These are phyloP conservation scores for Zosterops pallidus DNA, from an alignment of 2,113 vertebrate genomes.

Conservation along the genomic window DNA sequence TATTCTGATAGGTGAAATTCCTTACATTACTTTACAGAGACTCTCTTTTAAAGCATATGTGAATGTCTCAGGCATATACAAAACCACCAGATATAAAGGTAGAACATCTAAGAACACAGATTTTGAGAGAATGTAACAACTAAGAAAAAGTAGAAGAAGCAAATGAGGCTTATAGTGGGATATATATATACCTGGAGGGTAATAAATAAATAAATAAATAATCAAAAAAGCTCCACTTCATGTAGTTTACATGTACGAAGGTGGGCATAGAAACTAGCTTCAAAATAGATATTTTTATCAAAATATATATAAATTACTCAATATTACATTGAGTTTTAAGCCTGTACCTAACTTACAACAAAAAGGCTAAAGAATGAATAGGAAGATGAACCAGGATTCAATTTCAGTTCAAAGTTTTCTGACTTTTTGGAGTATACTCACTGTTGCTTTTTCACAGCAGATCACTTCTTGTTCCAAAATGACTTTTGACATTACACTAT, in stretches of 20 bases:
- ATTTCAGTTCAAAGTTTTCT: neutral
- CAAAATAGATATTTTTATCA: neutral
- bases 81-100: neutral
- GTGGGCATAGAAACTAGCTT: neutral
- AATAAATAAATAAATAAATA: too few relatives aligned
- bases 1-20: neutral
- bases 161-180: neutral
- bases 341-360: neutral
- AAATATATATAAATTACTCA: neutral
- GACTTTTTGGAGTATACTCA: neutral
- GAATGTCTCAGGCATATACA: neutral
- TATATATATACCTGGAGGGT: too few relatives aligned
- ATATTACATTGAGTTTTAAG: neutral
- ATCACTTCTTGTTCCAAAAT: neutral
- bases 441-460: neutral
- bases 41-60: neutral
- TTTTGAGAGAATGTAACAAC: neutral
- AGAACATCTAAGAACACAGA: neutral
- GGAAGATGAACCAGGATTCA: neutral
- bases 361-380: neutral
- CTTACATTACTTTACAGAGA: neutral
- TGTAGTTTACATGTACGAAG: neutral
- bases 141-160: neutral
- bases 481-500: neutral
- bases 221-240: neutral